Evolutionary conservation across 2,888 invertebrate genomes (phyloP).

Genomic region (Tinea semifulvella): DNA sequence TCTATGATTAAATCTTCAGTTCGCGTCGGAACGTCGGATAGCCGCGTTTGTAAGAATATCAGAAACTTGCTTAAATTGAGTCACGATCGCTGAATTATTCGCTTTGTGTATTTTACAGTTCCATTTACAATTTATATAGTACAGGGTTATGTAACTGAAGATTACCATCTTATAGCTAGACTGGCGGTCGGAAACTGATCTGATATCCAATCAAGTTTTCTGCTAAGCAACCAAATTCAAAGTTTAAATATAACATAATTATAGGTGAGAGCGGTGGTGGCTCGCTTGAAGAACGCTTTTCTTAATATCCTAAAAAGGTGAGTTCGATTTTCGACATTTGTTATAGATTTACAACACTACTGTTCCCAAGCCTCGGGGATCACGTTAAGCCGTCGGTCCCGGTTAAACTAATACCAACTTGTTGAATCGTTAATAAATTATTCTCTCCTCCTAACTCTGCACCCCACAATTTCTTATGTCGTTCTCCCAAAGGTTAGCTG

Average conservation of each 20-base stretch:
- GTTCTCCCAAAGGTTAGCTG: no score
- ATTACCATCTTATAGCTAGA: not conserved
- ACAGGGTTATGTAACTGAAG: conserved; percentile 7
- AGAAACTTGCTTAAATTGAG: conserved; percentile 9
- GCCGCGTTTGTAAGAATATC: conserved; percentile 7
- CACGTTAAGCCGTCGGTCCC: no score
- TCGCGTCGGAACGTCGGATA: conserved; percentile 3
- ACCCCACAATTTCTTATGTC: no score
- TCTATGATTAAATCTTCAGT: conserved; percentile 14
- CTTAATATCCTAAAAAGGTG: no score
- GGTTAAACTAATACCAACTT: no score
- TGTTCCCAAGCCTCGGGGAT: no score
- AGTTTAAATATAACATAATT: conserved; percentile 1
- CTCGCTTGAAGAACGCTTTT: no score
- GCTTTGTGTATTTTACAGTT: conserved; percentile 6
- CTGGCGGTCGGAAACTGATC: not conserved
- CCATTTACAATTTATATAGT: conserved; percentile 1
- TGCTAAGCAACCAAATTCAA: conserved; percentile 4
- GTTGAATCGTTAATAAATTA: no score
- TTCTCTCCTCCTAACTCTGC: no score
- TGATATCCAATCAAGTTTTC: not conserved
- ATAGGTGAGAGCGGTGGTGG: no score
- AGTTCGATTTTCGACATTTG: no score
- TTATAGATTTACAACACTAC: no score
- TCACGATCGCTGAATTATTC: conserved; percentile 8